These are phyloP conservation scores for Acronicta psi DNA, from an alignment of 2,888 invertebrate species.

Conservation along the genomic window DNA sequence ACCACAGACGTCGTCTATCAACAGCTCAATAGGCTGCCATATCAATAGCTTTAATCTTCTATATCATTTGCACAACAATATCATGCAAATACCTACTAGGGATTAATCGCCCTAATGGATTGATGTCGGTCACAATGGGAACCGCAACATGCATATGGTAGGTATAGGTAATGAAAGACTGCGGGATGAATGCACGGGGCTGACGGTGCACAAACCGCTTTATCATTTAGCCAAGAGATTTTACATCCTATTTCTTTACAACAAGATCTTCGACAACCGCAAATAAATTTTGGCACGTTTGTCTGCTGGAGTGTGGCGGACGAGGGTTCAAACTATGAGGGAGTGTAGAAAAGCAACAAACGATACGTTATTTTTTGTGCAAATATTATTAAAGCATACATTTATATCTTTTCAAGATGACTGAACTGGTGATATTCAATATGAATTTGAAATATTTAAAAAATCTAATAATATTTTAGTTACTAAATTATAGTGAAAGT, in stretches of 20 bases:
- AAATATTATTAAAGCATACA: conserved; percentile 76
- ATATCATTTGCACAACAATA: conserved; percentile 64
- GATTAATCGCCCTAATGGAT: conserved; percentile 85
- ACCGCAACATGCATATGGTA: conserved; percentile 85
- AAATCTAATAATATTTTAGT: no score
- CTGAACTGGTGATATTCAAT: conserved; percentile 42
- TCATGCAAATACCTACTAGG: conserved; percentile 71
- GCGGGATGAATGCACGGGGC: conserved; percentile 81
- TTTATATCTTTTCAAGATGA: conserved; percentile 73
- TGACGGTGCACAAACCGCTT: conserved; percentile 65
- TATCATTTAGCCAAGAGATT: conserved; percentile 52
- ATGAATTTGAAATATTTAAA: conserved; percentile 6
- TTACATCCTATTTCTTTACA: conserved; percentile 63
- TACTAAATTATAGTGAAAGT: background rate
- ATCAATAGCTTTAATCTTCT: conserved; percentile 43
- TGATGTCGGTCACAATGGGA: conserved; percentile 79
- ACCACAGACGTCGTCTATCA: no score
- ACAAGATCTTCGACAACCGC: conserved; percentile 60
- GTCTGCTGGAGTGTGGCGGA: conserved; percentile 79
- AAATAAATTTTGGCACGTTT: conserved; percentile 63
- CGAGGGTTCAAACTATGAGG: conserved; percentile 81
- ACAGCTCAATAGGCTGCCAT: conserved; percentile 14
- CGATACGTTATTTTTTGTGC: conserved; percentile 71
- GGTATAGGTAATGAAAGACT: conserved; percentile 84
- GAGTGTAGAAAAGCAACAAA: conserved; percentile 73